Base-by-base conservation (phyloP, 1,140 invertebrate genomes). In the Trichogramma pretiosum region DNA sequence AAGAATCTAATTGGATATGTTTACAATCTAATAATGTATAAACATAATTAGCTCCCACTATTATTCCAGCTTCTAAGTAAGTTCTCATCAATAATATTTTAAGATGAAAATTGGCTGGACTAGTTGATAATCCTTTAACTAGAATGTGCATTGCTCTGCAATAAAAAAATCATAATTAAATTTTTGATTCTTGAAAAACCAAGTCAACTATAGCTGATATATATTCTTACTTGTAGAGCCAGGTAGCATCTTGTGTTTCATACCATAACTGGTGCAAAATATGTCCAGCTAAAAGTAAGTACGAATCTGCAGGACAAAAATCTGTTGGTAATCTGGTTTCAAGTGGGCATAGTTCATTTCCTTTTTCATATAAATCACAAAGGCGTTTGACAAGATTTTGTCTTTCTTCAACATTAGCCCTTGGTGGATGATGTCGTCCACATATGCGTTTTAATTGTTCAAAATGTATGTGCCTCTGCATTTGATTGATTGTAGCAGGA, bases 1-100 rank as follows among this genome's bases (percentile, higher is more conserved):
- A 71, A 1, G 92, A 91, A 72, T 96, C 91, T 62, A 94, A 74
- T 64, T 97, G 93, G 51, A 97, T 83, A 69, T 96, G 90, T 74
- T 98, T 98, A 39, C 93, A 79, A 60, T 97, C 93, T 62, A 97
- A 70, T 38, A 68, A 57, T 22, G 60, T 49, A 30, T 65, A 67
- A 3, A 56, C 55, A 52, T 62, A 63, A 60, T 70, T 60, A 22
- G 68, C 70, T 23, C 64, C 67, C n/a, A 60, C 62, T 34, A 69
- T 60, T 18, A 73, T 46, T 53, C 70, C 70, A 46, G 63, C 61
- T 58, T 73, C 70, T 18, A 71, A 71, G 57, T 82, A 83, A 9
- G 77, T 62, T 47, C 78, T 72, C 24, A 80, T 70, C 4, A 83
- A 60, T 14, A 81, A 58, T 39, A 83, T 67, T 64, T 82, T 81